Evolutionary conservation across 2,113 vertebrate species (phyloP), one percentile per base, ranked within the genome.

Genomic region (Chamaetylas fuelleborni): DNA sequence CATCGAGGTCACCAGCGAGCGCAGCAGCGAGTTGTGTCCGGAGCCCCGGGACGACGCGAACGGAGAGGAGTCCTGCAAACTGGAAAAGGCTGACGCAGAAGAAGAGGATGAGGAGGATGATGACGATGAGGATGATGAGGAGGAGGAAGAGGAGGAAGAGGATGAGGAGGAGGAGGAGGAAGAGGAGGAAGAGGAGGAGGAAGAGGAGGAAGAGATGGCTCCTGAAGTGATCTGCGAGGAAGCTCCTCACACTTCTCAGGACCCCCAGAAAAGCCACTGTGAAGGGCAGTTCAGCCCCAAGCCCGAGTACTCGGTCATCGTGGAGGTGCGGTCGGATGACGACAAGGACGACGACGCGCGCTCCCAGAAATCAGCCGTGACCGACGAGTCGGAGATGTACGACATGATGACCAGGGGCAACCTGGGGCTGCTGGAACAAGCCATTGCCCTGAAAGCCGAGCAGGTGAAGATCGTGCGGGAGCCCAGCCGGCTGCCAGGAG

Each of bases 401-500:
- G 99, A 99, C 96, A 96, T 98, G 98, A 98, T 99, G 98, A 99
- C 98, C 4, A 97, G 99, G 34, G 99, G 99, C 3, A 99, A 99
- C 97, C 97, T 99, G 97, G 99, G 99, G 29, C 98, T 99, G 69
- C 98, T 99, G 96, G 99, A 99, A 96, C 99, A 99, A 94, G 99
- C 99, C 95, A 99, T 99, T 2, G 99, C 99, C 5, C 97, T 99
- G 90, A 99, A 99, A 94, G 99, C 99, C 0, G 98, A 99, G 97
- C 99, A 99, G 97, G 99, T 99, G 71, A 99, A 98, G 58, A 97
- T 98, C 1, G 98, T 98, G 70, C 97, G 99, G 24, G 99, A 99
- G 90, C 97, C 98, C 12, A 96, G 98, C 45, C 94, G 98, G 12
- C 84, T 98, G 53, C 95, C 98, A 1, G 74, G 92, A 10, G 99